Percentiles rank a stretch among this genome's conserved stretches.
Evolutionary conservation across 2,888 invertebrate species (phyloP).

Genomic region (Melieria omissa): DNA sequence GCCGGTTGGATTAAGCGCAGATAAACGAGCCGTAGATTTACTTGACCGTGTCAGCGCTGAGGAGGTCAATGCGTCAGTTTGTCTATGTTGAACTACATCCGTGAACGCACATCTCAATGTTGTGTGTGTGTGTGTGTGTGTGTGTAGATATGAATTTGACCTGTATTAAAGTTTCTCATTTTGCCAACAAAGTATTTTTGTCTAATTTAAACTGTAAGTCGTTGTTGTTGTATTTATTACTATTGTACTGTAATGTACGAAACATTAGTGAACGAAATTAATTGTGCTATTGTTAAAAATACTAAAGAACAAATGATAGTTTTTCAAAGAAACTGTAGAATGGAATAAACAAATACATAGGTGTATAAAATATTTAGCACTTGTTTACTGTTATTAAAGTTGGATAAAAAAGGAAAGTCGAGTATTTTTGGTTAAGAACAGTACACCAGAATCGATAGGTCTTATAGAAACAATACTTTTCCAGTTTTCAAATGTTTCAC

Average conservation of each 20-base stretch:
- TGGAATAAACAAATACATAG: too few species aligned
- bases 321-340: too few species aligned
- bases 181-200: not conserved
- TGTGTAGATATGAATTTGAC: not conserved
- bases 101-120: not conserved
- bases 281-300: too few species aligned
- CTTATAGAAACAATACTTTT: too few species aligned
- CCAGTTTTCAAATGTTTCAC: too few species aligned
- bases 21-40: constrained; percentile 40
- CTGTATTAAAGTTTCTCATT: not conserved
- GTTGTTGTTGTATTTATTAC: not conserved
- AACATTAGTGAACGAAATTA: too few species aligned
- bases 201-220: not conserved
- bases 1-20: constrained; percentile 71
- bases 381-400: too few species aligned
- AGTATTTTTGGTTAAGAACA: too few species aligned
- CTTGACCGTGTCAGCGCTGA: not conserved
- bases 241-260: not conserved
- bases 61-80: not conserved
- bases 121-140: not conserved
- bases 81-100: not conserved
- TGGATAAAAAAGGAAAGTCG: too few species aligned
- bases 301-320: too few species aligned
- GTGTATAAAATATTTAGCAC: too few species aligned
- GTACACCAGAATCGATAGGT: too few species aligned